Evolutionary conservation across 2,888 invertebrate species (phyloP).

Genomic region (Hoplodrina ambigua): DNA sequence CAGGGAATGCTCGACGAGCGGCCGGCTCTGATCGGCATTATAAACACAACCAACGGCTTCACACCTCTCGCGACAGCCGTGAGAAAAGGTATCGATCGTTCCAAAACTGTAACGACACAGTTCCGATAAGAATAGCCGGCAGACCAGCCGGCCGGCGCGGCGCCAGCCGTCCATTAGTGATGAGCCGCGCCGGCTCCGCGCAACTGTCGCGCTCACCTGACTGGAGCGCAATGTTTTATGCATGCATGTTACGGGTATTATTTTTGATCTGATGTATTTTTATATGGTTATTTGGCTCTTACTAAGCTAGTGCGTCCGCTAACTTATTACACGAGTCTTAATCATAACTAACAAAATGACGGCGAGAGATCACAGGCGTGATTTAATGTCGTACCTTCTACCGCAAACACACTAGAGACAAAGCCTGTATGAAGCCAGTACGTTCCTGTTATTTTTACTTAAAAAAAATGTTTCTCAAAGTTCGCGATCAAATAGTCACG

Average conservation of each 20-base stretch:
- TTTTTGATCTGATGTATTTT: conserved; percentile 1
- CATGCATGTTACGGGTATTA: conserved; percentile 1
- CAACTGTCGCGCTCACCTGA: background rate
- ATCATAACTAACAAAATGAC: background rate
- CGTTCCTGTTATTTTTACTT: too few relatives aligned
- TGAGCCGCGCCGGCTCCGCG: conserved; percentile 2
- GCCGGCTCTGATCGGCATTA: conserved; percentile 83
- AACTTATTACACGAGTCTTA: background rate
- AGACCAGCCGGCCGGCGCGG: too few relatives aligned
- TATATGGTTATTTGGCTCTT: background rate
- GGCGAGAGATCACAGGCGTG: too few relatives aligned
- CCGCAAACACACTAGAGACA: too few relatives aligned
- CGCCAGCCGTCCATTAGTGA: conserved; percentile 25
- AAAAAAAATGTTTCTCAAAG: background rate
- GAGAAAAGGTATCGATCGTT: conserved; percentile 73
- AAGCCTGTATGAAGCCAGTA: too few relatives aligned
- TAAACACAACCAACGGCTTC: conserved; percentile 84
- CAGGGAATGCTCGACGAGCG: conserved; percentile 84
- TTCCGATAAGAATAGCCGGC: conserved; percentile 18
- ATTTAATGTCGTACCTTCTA: too few relatives aligned
- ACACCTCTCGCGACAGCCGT: conserved; percentile 90
- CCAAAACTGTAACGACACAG: background rate
- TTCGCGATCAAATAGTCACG: background rate
- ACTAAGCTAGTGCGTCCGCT: background rate
- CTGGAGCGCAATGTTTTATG: conserved; percentile 6